phyloP scores from a whole-genome alignment of 2,888 invertebrate genomes.

The Geotrupes spiniger region DNA sequence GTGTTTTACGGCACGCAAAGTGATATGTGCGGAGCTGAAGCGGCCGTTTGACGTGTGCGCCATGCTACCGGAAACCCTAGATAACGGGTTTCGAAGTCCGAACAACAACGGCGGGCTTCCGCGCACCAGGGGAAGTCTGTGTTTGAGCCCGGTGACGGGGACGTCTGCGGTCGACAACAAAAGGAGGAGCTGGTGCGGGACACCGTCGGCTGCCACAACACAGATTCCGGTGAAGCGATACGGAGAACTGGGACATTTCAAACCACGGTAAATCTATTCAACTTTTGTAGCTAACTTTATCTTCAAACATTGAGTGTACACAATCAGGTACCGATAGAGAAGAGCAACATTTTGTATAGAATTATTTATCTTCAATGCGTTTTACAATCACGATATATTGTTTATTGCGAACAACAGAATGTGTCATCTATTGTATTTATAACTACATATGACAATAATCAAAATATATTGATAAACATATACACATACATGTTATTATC shows the following conservation, averaged over 20 bases:
- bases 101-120: slow-evolving; percentile 46
- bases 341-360: too few relatives aligned
- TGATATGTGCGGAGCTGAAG: too few relatives aligned
- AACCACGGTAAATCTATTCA: slow-evolving; percentile 41
- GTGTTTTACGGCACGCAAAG: background rate
- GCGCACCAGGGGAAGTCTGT: slow-evolving; percentile 46
- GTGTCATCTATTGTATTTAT: too few relatives aligned
- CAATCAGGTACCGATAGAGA: too few relatives aligned
- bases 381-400: too few relatives aligned
- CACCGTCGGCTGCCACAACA: slow-evolving; percentile 28
- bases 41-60: background rate
- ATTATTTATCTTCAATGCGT: too few relatives aligned
- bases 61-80: slow-evolving; percentile 45
- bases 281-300: too few relatives aligned
- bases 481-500: too few relatives aligned
- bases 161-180: slow-evolving; percentile 40
- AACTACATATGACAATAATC: too few relatives aligned
- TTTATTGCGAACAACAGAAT: too few relatives aligned
- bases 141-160: slow-evolving; percentile 43
- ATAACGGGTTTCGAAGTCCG: slow-evolving; percentile 47
- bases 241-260: slow-evolving; percentile 47
- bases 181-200: slow-evolving; percentile 48
- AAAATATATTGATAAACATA: too few relatives aligned
- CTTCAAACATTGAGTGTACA: too few relatives aligned
- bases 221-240: slow-evolving; percentile 39